Conservation (phyloP, 2,888 invertebrate species). For the Allolobophora icterica region DNA sequence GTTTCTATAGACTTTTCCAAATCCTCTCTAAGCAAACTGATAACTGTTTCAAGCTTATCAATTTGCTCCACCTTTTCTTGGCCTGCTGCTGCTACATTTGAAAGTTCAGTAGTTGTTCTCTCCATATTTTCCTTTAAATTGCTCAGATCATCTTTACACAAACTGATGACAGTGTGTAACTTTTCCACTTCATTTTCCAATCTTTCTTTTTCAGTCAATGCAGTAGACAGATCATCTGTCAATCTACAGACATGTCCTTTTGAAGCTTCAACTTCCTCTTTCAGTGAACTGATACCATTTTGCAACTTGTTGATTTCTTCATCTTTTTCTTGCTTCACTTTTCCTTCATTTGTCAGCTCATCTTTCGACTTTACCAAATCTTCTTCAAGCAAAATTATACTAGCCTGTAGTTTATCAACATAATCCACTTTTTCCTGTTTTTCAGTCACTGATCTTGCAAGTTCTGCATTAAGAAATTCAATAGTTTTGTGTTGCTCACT, state of each 20-base stretch:
- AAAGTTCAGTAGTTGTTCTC: background rate
- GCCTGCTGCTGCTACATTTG: background rate
- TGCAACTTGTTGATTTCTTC: conserved; percentile 12
- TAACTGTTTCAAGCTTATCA: conserved; percentile 9
- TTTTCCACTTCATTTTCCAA: background rate
- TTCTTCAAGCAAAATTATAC: background rate
- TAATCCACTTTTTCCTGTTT: background rate
- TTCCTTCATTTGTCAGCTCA: background rate
- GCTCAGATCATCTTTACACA: background rate
- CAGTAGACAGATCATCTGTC: conserved; percentile 12
- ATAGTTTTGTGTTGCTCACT: background rate
- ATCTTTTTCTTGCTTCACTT: conserved; percentile 6
- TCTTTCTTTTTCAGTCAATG: background rate
- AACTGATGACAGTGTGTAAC: conserved; percentile 10
- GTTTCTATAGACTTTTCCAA: conserved; percentile 9
- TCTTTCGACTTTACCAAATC: background rate
- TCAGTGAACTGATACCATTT: background rate
- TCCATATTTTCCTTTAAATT: conserved; percentile 6
- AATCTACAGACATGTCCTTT: background rate
- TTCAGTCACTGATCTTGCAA: background rate
- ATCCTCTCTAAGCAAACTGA: conserved; percentile 15
- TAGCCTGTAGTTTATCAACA: background rate
- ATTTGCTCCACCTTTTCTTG: background rate
- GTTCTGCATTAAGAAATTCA: conserved; percentile 17
- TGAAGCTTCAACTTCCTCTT: background rate